Base-by-base conservation (phyloP, 2,888 invertebrate genomes). In the Drosophila robusta region DNA sequence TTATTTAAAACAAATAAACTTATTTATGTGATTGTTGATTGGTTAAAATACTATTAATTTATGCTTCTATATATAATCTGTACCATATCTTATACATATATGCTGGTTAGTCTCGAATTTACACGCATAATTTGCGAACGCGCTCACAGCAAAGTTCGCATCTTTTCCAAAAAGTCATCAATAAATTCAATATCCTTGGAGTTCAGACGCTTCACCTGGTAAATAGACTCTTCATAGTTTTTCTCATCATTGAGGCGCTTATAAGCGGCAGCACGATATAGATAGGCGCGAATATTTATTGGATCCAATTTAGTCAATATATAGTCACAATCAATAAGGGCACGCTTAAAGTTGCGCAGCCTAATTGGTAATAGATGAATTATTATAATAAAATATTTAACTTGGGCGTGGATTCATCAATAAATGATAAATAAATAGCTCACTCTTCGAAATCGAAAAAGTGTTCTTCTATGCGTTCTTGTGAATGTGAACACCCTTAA, bases 311-410 rank as follows among this genome's bases (percentile, higher is more conserved):
- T 14, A 1, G 14, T 11, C 4, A 85, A 5, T 1, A 88, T 47
- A 47, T 68, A 34, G 45, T 88, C 65, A 16, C 79, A 73, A 3
- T 88, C 84, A 0, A 77, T 73, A 3, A 88, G 45, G n/a, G 72
- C 68, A 0, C n/a, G 55, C 4, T 63, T 66, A 18, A 56, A 88
- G 12, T 57, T 45, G 4, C 80, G 78, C 0, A 68, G 16, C 16
- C 84, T 85, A 11, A 4, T 4, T 9, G 12, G 0, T 9, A 9
- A 9, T 2, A 16, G 14, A 0, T 16, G 1, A n/a, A 39, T 16
- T n/a, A 29, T 9, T 29, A 3, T 9, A 29, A 1, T 9, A 9
- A 9, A 29, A 2, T 6, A 22, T 16, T 11, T 22, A 22, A 22
- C 22, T 2, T 3, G 22, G 22, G 22, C 2, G 22, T 22, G 22